These are phyloP conservation scores for Escarpia spicata DNA, from an alignment of 2,888 invertebrate species.

Conservation along the genomic window DNA sequence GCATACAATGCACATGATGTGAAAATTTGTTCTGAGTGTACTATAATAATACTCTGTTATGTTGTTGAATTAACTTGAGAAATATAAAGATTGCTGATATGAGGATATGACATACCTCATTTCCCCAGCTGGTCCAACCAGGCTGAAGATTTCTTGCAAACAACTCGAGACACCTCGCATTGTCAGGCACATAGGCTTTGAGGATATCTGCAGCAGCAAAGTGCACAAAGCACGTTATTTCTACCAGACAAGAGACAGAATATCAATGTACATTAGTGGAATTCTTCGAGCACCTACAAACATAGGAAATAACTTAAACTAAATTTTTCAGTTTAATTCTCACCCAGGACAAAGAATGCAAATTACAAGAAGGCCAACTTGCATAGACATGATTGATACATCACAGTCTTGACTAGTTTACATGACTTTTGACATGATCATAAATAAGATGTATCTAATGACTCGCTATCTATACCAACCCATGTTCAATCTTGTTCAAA, in stretches of 20 bases:
- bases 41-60: neutral
- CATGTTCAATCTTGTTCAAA: too few species aligned
- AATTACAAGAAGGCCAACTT: too few species aligned
- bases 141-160: constrained; percentile 92
- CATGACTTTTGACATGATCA: too few species aligned
- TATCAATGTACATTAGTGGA: neutral
- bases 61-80: neutral
- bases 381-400: too few species aligned
- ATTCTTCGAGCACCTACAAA: neutral
- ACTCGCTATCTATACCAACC: too few species aligned
- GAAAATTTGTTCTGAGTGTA: neutral
- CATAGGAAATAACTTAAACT: neutral
- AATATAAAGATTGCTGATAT: neutral
- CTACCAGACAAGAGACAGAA: neutral
- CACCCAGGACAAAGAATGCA: too few species aligned
- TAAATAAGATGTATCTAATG: too few species aligned
- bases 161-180: constrained; percentile 81
- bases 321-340: neutral
- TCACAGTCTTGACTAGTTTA: too few species aligned
- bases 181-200: constrained; percentile 69
- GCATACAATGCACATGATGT: too few species aligned
- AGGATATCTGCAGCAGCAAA: constrained; percentile 72
- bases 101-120: constrained; percentile 74
- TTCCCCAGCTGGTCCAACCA: constrained; percentile 85
- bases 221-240: neutral